Conservation (phyloP, 2,113 vertebrate genomes). For the Silurus meridionalis region DNA sequence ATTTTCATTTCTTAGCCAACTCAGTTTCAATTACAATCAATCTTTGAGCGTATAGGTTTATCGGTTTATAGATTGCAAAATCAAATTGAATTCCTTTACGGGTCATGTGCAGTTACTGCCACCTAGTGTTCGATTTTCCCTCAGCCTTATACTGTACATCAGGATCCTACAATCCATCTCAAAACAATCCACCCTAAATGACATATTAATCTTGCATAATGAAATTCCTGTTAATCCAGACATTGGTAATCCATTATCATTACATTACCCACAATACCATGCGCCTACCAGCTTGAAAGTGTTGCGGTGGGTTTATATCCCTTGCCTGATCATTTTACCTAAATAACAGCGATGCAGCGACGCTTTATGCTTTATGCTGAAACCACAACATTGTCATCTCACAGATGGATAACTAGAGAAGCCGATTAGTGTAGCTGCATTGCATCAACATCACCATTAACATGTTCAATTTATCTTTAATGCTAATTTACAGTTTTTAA, state of each 20-base stretch:
- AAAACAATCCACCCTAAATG: neutral
- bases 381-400: neutral
- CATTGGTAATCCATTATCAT: neutral
- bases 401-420: neutral
- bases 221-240: neutral
- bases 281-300: neutral
- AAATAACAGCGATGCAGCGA: neutral
- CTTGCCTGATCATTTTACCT: neutral
- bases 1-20: conserved; percentile 1
- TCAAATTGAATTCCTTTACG: neutral
- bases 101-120: conserved; percentile 40
- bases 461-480: neutral
- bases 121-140: conserved; percentile 32
- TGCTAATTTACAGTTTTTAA: neutral
- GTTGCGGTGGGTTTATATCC: neutral
- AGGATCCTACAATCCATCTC: neutral
- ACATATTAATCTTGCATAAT: neutral
- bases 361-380: neutral
- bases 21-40: neutral
- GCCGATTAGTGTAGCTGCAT: neutral
- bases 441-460: neutral
- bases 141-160: neutral
- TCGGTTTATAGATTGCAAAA: too few relatives aligned
- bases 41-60: neutral
- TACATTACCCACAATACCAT: neutral